phyloP scores from a whole-genome alignment of 2,888 invertebrate species.

The Hypomecis atomaria region DNA sequence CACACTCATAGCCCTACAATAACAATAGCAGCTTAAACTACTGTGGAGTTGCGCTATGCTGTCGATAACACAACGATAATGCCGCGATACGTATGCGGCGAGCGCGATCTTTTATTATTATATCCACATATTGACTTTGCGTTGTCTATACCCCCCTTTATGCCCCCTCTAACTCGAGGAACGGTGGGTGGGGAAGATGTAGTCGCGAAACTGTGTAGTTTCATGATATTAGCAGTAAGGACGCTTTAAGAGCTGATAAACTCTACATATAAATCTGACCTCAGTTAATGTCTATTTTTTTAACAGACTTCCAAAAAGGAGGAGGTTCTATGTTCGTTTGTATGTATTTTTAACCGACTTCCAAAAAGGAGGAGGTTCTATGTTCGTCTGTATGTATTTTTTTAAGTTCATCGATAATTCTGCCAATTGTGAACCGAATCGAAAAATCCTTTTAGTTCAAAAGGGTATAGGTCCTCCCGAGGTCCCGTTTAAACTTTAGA shows the following conservation, averaged over 20 bases:
- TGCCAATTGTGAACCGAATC: too few species aligned
- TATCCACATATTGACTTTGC: conserved; percentile 82
- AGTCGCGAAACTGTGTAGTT: conserved; percentile 33
- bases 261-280: too few species aligned
- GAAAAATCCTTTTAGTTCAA: too few species aligned
- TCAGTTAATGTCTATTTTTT: too few species aligned
- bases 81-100: conserved; percentile 73
- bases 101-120: conserved; percentile 79
- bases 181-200: conserved; percentile 38
- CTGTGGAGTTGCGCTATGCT: conserved; percentile 48
- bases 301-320: too few species aligned
- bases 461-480: too few species aligned
- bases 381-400: too few species aligned
- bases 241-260: not conserved
- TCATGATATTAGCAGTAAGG: conserved; percentile 35
- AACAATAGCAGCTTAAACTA: conserved; percentile 41
- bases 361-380: too few species aligned
- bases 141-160: conserved; percentile 62
- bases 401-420: too few species aligned
- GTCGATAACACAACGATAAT: conserved; percentile 70
- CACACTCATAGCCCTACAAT: conserved; percentile 25
- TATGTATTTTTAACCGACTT: too few species aligned
- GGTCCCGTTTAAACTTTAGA: too few species aligned
- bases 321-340: too few species aligned
- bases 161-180: conserved; percentile 21